Percentiles rank a stretch among this genome's conserved stretches.
phyloP scores from a whole-genome alignment of 2,113 vertebrate genomes.

The Sinocyclocheilus grahami region DNA sequence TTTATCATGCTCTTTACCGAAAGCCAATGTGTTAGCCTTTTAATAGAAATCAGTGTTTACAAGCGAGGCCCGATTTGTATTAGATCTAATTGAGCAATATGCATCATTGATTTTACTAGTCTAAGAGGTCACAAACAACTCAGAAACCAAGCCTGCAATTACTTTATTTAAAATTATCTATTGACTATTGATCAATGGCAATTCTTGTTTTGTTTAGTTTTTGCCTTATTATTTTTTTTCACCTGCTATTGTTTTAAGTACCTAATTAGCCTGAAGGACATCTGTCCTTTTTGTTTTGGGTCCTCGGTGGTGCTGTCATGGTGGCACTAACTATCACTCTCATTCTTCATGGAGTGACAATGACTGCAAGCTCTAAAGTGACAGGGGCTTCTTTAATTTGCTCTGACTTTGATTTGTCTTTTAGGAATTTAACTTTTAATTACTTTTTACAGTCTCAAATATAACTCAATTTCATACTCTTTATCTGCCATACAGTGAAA shows the following conservation, averaged over 20 bases:
- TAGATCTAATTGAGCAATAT: conserved; percentile 94
- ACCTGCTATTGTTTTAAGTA: conserved; percentile 91
- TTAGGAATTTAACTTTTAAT: conserved; percentile 20
- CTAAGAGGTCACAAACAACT: conserved; percentile 98
- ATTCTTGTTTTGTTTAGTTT: conserved; percentile 91
- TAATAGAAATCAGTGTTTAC: conserved; percentile 98
- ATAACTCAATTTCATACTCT: neutral
- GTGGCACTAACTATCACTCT: conserved; percentile 10
- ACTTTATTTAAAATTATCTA: conserved; percentile 99
- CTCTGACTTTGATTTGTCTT: conserved; percentile 21
- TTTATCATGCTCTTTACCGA: conserved; percentile 80
- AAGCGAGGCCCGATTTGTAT: conserved; percentile 91
- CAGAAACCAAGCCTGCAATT: conserved; percentile 90
- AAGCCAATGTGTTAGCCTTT: conserved; percentile 81
- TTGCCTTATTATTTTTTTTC: conserved; percentile 72
- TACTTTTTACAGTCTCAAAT: neutral
- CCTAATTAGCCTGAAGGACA: conserved; percentile 96
- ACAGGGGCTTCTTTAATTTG: conserved; percentile 8
- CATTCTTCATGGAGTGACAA: conserved; percentile 30
- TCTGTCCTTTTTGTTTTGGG: conserved; percentile 68
- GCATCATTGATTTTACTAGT: conserved; percentile 98
- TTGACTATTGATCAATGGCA: conserved; percentile 96
- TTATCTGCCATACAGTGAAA: neutral
- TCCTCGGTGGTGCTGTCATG: neutral
- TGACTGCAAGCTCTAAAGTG: conserved; percentile 7